Evolutionary conservation across 2,113 vertebrate species (phyloP).

Genomic region (Phrynosoma platyrhinos): DNA sequence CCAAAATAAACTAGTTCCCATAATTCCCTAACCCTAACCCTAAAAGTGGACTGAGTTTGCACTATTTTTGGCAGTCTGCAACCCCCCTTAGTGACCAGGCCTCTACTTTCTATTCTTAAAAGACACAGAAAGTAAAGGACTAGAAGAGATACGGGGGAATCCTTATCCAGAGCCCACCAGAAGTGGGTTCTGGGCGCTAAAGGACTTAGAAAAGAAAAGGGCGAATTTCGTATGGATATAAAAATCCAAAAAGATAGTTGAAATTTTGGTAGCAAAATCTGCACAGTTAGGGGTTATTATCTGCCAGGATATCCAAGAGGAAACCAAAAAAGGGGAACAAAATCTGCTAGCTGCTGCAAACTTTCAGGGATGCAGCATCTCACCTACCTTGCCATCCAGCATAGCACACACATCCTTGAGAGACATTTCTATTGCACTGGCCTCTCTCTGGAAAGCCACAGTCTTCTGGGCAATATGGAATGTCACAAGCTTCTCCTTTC

Average conservation of each 20-base stretch:
- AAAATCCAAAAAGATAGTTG: background rate
- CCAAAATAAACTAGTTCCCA: too few species aligned
- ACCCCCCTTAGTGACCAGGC: too few species aligned
- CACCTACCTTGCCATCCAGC: conserved; percentile 91
- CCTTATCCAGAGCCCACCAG: background rate
- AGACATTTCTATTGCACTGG: conserved; percentile 73
- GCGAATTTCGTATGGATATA: background rate
- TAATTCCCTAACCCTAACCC: too few species aligned
- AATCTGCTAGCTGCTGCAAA: accelerated
- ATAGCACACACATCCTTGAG: conserved; percentile 82
- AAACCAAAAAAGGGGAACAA: background rate
- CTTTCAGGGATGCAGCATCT: too few species aligned
- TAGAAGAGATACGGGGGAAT: too few species aligned
- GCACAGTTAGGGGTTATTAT: background rate
- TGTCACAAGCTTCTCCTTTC: conserved; percentile 92
- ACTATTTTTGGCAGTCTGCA: too few species aligned
- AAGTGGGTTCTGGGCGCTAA: too few species aligned
- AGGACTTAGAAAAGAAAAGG: background rate
- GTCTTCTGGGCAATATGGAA: conserved; percentile 83
- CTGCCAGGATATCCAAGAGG: accelerated
- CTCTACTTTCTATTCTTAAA: background rate
- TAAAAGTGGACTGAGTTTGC: too few species aligned
- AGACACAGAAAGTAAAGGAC: background rate
- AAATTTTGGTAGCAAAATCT: background rate
- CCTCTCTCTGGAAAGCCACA: conserved; percentile 87